Conservation (phyloP, 2,113 vertebrate genomes). For the Noctilio leporinus region DNA sequence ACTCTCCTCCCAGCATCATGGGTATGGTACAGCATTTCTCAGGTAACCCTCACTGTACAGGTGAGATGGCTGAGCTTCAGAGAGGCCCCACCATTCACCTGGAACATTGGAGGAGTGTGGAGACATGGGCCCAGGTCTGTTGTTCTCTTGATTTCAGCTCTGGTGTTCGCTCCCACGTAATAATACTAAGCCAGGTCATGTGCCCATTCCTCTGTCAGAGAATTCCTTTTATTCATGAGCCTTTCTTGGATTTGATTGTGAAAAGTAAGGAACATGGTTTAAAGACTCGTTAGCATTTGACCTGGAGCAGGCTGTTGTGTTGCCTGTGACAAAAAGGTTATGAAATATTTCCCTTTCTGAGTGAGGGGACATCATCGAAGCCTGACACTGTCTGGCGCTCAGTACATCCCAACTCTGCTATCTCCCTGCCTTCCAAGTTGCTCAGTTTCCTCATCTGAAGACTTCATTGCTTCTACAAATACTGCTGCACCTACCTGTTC, state of each 20-base stretch:
- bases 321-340: neutral
- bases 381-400: neutral
- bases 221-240: neutral
- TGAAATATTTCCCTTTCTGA: neutral
- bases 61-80: neutral
- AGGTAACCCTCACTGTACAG: no score
- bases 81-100: accelerated
- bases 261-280: neutral
- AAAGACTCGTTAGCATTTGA: neutral
- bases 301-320: neutral
- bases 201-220: neutral
- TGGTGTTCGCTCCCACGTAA: neutral
- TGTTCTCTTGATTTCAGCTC: neutral
- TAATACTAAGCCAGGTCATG: neutral
- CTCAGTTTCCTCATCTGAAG: neutral
- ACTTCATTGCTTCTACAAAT: neutral
- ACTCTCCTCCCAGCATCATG: neutral
- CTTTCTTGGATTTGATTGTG: neutral
- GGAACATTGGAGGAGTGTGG: neutral
- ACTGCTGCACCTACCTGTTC: neutral
- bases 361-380: accelerated
- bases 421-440: neutral
- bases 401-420: neutral
- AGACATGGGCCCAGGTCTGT: accelerated
- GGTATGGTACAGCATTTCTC: neutral